Conservation (phyloP, 1,140 invertebrate genomes). For the Polyergus mexicanus region DNA sequence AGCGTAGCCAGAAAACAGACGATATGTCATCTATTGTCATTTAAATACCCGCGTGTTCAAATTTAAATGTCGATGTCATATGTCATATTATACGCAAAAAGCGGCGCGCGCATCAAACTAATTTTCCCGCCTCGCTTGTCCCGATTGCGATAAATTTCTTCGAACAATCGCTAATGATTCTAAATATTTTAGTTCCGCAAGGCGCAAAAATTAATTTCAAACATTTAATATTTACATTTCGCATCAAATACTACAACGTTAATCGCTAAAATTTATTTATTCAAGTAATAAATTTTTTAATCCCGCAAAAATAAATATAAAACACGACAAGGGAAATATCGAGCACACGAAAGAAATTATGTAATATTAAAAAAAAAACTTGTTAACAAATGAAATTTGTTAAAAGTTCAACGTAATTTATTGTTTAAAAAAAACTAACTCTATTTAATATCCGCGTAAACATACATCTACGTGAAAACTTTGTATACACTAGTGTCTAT, state of each 20-base stretch:
- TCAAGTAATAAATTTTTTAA: conserved; percentile 3
- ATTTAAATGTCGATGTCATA: conserved; percentile 61
- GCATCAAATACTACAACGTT: neutral
- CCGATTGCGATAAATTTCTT: neutral
- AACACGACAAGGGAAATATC: neutral
- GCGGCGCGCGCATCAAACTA: neutral
- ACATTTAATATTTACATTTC: conserved; percentile 11
- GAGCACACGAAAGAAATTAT: conserved; percentile 4
- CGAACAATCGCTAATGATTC: conserved; percentile 7
- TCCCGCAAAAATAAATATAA: conserved; percentile 10
- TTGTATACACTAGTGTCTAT: neutral
- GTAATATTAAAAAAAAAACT: neutral
- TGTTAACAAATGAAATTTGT: neutral
- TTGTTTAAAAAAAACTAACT: neutral
- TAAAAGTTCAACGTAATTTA: conserved; percentile 1
- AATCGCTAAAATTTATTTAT: neutral
- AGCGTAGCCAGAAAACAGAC: conserved; percentile 30
- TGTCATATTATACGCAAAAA: conserved; percentile 32
- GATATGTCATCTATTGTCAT: conserved; percentile 9
- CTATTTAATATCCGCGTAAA: neutral
- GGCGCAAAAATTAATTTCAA: neutral
- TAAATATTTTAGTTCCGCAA: conserved; percentile 26
- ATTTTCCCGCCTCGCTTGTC: neutral
- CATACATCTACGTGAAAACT: neutral
- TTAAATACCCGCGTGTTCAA: conserved; percentile 3